Conservation (phyloP, 1,140 invertebrate genomes). For the Homalodisca vitripennis region DNA sequence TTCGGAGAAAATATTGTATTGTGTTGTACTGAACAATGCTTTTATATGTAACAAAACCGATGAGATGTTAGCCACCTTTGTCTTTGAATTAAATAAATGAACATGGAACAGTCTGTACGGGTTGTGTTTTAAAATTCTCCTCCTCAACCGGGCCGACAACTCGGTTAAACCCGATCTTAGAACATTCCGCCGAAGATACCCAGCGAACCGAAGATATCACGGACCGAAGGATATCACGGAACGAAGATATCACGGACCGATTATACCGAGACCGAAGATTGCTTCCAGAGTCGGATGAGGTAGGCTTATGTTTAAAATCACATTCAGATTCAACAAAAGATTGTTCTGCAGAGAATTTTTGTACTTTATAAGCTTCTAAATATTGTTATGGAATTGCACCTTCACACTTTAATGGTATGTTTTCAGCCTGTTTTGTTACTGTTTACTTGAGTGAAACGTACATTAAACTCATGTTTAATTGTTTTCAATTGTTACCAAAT, state of each 20-base stretch:
- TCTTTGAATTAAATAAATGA: background rate
- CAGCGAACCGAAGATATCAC: background rate
- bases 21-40: conserved; percentile 1
- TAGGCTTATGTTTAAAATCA: too few relatives aligned
- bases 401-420: too few relatives aligned
- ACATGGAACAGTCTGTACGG: background rate
- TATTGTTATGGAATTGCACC: too few relatives aligned
- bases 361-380: too few relatives aligned
- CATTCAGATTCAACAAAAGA: too few relatives aligned
- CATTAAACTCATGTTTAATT: too few relatives aligned
- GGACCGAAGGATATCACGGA: background rate
- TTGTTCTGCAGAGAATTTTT: too few relatives aligned
- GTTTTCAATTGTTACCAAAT: too few relatives aligned
- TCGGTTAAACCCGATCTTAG: too few relatives aligned
- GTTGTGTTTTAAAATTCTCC: conserved; percentile 6
- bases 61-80: background rate
- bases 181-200: too few relatives aligned
- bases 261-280: background rate
- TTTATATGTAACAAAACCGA: conserved; percentile 3
- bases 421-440: too few relatives aligned
- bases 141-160: background rate
- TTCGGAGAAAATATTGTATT: conserved; percentile 17
- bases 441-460: too few relatives aligned
- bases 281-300: background rate
- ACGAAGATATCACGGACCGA: background rate